Conservation (phyloP, 2,888 invertebrate species). For the Eupeodes latifasciatus region DNA sequence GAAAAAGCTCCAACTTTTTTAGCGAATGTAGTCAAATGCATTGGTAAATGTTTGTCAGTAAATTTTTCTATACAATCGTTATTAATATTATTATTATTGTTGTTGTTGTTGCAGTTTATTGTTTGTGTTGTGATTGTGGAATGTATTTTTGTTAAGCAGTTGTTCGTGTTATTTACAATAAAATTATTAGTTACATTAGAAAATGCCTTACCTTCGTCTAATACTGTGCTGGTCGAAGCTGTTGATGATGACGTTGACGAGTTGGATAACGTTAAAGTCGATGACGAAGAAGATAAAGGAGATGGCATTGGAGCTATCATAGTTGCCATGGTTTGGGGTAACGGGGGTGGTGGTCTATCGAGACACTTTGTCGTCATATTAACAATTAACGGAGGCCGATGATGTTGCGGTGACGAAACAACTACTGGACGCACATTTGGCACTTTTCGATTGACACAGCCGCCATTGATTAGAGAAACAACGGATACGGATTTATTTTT, state of each 20-base stretch:
- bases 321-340: constrained; percentile 55
- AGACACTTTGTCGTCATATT: constrained; percentile 75
- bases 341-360: constrained; percentile 69
- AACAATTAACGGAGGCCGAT: constrained; percentile 77
- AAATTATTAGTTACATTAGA: constrained; percentile 63
- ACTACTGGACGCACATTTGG: constrained; percentile 83
- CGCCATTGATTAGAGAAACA: constrained; percentile 78
- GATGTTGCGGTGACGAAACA: constrained; percentile 72
- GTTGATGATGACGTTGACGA: constrained; percentile 74
- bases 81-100: constrained; percentile 38
- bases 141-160: constrained; percentile 68
- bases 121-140: constrained; percentile 69
- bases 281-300: constrained; percentile 82
- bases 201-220: constrained; percentile 74
- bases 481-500: constrained; percentile 40
- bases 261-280: constrained; percentile 77
- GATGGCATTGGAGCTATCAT: constrained; percentile 80
- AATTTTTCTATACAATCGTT: constrained; percentile 65
- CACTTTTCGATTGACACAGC: constrained; percentile 80
- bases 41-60: constrained; percentile 64
- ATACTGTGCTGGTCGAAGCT: constrained; percentile 77
- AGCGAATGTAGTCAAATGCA: constrained; percentile 47
- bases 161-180: constrained; percentile 71
- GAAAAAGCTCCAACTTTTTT: constrained; percentile 48
- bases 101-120: constrained; percentile 54